A percentile compares a stretch with the other conserved stretches of the same genome.
These are phyloP conservation scores for Athalia rosae DNA, from an alignment of 2,888 invertebrate species.

Conservation along the genomic window DNA sequence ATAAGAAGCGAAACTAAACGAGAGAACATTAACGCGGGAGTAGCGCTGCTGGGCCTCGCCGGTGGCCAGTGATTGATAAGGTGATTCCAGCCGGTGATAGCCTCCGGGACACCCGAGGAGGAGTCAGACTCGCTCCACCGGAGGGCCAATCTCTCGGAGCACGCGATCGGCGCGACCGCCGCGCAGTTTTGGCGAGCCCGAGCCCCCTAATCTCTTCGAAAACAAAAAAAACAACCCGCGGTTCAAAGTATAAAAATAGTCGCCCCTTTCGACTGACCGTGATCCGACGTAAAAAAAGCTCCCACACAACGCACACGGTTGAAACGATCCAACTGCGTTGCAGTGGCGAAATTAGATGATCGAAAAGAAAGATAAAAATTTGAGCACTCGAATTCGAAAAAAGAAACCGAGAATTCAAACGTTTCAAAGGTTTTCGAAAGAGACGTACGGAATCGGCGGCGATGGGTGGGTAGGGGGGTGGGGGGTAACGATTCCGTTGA, in stretches of 20 bases:
- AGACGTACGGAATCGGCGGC: constrained; percentile 33
- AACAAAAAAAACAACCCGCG: not conserved
- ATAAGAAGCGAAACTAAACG: constrained; percentile 64
- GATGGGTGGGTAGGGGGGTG: not conserved
- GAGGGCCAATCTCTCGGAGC: constrained; percentile 59
- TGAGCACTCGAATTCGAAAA: too few species aligned
- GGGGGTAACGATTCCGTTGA: constrained; percentile 11
- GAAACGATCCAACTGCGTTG: too few species aligned
- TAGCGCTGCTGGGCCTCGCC: constrained; percentile 24
- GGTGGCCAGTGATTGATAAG: constrained; percentile 62
- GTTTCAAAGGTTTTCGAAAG: too few species aligned
- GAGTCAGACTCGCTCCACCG: constrained; percentile 36
- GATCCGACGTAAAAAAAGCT: not conserved
- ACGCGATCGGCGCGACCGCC: constrained; percentile 56
- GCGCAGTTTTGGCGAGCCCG: constrained; percentile 35
- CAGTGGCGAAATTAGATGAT: too few species aligned
- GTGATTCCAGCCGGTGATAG: constrained; percentile 62
- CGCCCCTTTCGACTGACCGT: not conserved
- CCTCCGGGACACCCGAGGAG: constrained; percentile 47
- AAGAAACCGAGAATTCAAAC: too few species aligned
- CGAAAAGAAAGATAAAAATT: not conserved
- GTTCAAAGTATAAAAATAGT: constrained; percentile 24
- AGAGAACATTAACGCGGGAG: constrained; percentile 61
- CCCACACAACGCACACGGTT: too few species aligned
- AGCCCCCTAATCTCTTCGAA: constrained; percentile 7